Conservation (phyloP, 2,888 invertebrate genomes). For the Brachyptera putata region DNA sequence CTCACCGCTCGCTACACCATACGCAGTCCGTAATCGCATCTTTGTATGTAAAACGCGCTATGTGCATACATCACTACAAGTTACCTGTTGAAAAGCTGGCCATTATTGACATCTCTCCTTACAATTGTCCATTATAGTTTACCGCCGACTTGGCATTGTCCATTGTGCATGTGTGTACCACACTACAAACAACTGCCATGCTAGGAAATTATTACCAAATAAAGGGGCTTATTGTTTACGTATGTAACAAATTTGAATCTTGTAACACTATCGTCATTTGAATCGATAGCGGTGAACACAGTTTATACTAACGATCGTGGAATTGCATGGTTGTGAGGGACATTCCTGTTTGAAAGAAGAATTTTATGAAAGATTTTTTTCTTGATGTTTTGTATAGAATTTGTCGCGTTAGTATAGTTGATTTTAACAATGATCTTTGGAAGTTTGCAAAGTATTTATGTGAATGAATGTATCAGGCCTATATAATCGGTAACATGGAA, state of each 20-base stretch:
- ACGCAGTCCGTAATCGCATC: too few species aligned
- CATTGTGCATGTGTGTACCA: slow-evolving; percentile 7
- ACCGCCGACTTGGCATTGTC: slow-evolving; percentile 18
- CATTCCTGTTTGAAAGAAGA: too few species aligned
- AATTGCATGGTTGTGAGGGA: too few species aligned
- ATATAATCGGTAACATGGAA: too few species aligned
- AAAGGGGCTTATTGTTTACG: slow-evolving; percentile 27
- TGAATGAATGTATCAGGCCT: too few species aligned
- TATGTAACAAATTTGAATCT: slow-evolving; percentile 29
- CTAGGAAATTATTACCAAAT: slow-evolving; percentile 25
- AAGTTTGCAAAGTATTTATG: too few species aligned
- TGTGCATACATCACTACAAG: slow-evolving; percentile 17
- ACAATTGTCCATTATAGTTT: background rate
- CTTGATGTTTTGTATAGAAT: too few species aligned
- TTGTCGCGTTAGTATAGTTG: too few species aligned
- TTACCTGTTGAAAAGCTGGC: too few species aligned
- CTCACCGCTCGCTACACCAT: too few species aligned
- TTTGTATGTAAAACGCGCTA: background rate
- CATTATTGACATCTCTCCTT: slow-evolving; percentile 1
- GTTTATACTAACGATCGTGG: slow-evolving; percentile 13
- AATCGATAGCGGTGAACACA: slow-evolving; percentile 8
- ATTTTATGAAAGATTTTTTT: too few species aligned
- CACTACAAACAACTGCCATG: background rate
- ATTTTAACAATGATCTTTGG: too few species aligned
- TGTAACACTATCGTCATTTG: slow-evolving; percentile 26